Percentiles rank a stretch among this genome's conserved stretches.
Evolutionary conservation across 2,797 vertebrate genomes (phyloP).

Genomic region (Spinus olivaceus): DNA sequence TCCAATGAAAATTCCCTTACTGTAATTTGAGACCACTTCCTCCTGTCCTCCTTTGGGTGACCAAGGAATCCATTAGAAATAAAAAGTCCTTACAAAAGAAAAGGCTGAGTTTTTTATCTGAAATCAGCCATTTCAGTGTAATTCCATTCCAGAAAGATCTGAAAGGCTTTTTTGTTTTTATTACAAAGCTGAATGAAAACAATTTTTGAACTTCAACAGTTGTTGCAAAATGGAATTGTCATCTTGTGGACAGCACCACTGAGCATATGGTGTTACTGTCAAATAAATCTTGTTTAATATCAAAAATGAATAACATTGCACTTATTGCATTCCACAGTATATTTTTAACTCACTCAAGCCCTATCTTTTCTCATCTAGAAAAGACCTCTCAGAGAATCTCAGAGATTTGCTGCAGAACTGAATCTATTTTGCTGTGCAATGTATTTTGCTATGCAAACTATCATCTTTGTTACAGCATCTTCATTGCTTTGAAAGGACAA

Average conservation of each 20-base stretch:
- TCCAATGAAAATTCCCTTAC: not conserved
- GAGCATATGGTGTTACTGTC: slow-evolving; percentile 58
- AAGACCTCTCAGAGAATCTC: not conserved
- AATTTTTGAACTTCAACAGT: slow-evolving; percentile 54
- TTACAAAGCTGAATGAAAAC: slow-evolving; percentile 47
- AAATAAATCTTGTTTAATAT: slow-evolving; percentile 58
- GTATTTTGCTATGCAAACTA: not conserved
- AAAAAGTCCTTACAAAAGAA: not conserved
- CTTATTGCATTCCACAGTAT: not conserved
- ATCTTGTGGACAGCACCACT: slow-evolving; percentile 50
- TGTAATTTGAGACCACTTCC: not conserved
- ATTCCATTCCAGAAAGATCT: slow-evolving; percentile 2
- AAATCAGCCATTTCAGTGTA: slow-evolving; percentile 7
- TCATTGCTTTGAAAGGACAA: not conserved
- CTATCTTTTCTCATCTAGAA: slow-evolving; percentile 43
- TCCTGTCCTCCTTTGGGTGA: not conserved
- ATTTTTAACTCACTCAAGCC: slow-evolving; percentile 35
- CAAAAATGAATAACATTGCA: slow-evolving; percentile 32
- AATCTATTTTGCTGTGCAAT: not conserved
- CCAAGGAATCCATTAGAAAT: not conserved
- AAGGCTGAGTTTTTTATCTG: slow-evolving; percentile 14
- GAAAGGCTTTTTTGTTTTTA: slow-evolving; percentile 57
- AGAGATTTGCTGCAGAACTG: not conserved
- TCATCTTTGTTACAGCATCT: not conserved
- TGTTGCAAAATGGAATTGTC: slow-evolving; percentile 60